Conservation (phyloP, 2,113 vertebrate species). For the Poecile atricapillus region DNA sequence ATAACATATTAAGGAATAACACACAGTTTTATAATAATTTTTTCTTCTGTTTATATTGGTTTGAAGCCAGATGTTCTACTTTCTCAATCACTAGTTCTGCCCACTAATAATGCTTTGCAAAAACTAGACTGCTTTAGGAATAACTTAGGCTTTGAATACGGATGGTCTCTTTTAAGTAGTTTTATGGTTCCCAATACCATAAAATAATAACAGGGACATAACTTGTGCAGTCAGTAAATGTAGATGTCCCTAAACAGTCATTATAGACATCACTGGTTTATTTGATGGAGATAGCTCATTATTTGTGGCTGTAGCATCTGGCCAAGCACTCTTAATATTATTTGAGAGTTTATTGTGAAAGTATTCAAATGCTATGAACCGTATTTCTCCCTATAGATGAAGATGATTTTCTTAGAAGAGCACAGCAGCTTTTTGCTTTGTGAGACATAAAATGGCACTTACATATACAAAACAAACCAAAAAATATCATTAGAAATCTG, state of each 20-base stretch:
- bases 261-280: constrained; percentile 26
- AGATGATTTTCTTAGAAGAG: not conserved
- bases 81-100: not conserved
- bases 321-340: not conserved
- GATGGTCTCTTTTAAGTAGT: constrained; percentile 17
- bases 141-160: not conserved
- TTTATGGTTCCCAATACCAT: constrained; percentile 36
- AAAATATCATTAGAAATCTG: not conserved
- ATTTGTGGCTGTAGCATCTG: not conserved
- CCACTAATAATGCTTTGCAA: constrained; percentile 1
- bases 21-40: not conserved
- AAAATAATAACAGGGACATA: constrained; percentile 37
- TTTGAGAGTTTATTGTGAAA: constrained; percentile 34
- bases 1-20: not conserved
- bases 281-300: constrained; percentile 3
- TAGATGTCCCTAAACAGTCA: constrained; percentile 11
- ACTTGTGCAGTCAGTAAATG: constrained; percentile 33
- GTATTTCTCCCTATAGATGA: not conserved
- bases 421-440: not conserved
- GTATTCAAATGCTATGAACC: not conserved
- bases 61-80: not conserved
- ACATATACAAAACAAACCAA: not conserved
- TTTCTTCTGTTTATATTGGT: not conserved
- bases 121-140: constrained; percentile 23
- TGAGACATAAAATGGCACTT: not conserved